phyloP scores from a whole-genome alignment of 2,797 vertebrate species.

The Cynopterus sphinx region DNA sequence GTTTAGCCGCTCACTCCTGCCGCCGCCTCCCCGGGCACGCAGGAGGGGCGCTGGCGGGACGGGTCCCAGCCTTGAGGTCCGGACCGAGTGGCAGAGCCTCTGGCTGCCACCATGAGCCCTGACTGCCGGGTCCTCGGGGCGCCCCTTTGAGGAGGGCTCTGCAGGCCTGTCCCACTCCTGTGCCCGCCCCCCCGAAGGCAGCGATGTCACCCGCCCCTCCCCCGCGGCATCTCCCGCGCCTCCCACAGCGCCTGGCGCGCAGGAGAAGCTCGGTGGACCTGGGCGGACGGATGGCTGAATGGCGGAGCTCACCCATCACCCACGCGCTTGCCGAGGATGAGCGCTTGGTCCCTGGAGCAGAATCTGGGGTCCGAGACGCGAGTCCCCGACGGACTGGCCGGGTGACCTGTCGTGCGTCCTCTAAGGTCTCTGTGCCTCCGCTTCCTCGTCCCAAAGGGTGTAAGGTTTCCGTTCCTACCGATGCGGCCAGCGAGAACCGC shows the following conservation, averaged over 20 bases:
- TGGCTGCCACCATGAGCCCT: rapidly evolving
- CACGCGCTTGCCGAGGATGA: not conserved
- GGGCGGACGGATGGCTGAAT: not conserved
- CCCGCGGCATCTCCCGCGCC: rapidly evolving
- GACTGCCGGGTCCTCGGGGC: rapidly evolving
- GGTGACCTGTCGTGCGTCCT: not conserved
- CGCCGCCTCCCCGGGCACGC: not conserved
- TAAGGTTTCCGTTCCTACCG: not conserved
- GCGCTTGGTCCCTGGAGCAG: rapidly evolving
- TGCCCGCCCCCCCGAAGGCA: not conserved
- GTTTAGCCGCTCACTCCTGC: rapidly evolving
- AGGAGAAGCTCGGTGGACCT: not conserved
- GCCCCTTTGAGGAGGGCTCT: rapidly evolving
- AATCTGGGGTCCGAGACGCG: not conserved
- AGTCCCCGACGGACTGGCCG: not conserved
- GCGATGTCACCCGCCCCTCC: rapidly evolving
- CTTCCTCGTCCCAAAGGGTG: not conserved
- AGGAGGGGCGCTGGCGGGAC: not conserved
- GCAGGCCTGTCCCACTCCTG: rapidly evolving
- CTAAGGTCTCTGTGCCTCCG: rapidly evolving
- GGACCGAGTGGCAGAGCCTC: not conserved
- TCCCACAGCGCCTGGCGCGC: rapidly evolving
- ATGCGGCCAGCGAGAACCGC: rapidly evolving
- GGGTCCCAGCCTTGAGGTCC: not conserved
- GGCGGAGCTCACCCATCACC: not conserved